Evolutionary conservation across 2,113 vertebrate species (phyloP).

Genomic region (Acinonyx jubatus): DNA sequence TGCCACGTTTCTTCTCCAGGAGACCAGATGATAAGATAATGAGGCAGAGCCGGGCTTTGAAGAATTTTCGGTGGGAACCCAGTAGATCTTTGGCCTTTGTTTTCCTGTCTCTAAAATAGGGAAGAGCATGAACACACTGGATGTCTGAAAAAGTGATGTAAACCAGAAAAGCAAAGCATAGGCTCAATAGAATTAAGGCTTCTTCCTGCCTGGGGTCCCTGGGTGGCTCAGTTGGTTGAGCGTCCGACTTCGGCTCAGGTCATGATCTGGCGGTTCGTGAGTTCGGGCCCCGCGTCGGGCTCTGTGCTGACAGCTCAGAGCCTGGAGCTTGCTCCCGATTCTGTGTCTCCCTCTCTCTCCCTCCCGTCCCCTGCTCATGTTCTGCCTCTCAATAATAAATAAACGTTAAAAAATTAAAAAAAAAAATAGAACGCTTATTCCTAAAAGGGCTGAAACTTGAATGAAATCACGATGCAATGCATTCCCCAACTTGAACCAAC

Average conservation of each 20-base stretch:
- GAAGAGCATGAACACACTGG: neutral
- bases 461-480: neutral
- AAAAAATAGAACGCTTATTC: neutral
- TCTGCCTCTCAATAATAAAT: no score
- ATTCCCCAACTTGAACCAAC: neutral
- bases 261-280: no score
- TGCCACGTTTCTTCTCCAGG: neutral
- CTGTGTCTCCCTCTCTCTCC: no score
- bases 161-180: neutral
- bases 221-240: no score
- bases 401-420: no score
- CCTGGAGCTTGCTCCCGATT: no score
- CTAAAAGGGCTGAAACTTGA: neutral
- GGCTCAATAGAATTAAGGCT: neutral
- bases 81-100: neutral
- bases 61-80: neutral
- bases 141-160: neutral
- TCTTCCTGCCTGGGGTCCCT: no score
- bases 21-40: neutral
- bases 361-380: no score
- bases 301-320: no score
- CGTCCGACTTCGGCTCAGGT: no score
- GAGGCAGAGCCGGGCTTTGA: neutral
- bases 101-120: neutral
- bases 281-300: no score